Base-by-base conservation (phyloP, 2,888 invertebrate genomes). In the Tetragonula carbonaria region DNA sequence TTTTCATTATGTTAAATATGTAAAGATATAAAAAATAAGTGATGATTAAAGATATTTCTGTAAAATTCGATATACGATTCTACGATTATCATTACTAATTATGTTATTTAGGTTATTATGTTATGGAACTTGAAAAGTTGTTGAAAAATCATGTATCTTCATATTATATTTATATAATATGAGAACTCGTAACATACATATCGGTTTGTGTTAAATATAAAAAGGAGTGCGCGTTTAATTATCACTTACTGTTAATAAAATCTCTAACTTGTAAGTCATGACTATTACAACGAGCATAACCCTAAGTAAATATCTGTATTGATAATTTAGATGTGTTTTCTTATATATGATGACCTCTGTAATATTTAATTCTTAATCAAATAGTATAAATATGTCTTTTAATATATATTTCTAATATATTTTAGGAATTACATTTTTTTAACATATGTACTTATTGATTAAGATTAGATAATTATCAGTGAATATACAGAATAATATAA, bases 71-170 rank as follows among this genome's bases (percentile, higher is more conserved):
- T 33, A 63, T 51, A 55, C 14, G 70, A 8, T 65, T 50, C 18
- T 50, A 66, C 14, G n/a, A 76, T 57, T 72, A 98, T 97, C 95
- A 83, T 79, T 82, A 77, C 51, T 63, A 79, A 82, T 76, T 67
- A 63, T 72, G 62, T 65, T 77, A 82, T 78, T 78, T 78, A 83
- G 82, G 87, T 89, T 90, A 87, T 88, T 84, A 86, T 88, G 84
- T 88, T 87, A 86, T 83, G 86, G 83, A 86, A 87, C 68, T 84
- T 82, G 73, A 14, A 82, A 72, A 55, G 70, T 80, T 75, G 53
- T 57, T 75, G 28, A 85, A 80, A 84, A 72, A 73, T 85, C 63
- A 74, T 77, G 65, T 82, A 59, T 68, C 65, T 70, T 75, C 14
- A n/a, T 66, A 65, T n/a, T 65, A 45, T 45, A 45, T 45, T 45